These are phyloP conservation scores for Teleogryllus occipitalis DNA, from an alignment of 1,140 invertebrate species.

Conservation along the genomic window DNA sequence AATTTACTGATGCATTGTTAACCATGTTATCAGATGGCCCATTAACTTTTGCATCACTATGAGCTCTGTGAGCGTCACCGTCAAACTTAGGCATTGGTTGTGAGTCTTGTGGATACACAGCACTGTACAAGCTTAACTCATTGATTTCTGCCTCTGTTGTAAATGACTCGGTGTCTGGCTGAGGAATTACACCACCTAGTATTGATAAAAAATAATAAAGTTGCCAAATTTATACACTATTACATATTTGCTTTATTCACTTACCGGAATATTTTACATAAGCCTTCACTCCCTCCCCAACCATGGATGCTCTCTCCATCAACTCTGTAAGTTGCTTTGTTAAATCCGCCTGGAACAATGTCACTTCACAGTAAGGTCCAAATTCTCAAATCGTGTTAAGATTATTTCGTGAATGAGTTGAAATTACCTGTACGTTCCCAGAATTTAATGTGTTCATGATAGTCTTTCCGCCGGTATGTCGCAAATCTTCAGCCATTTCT, in stretches of 20 bases:
- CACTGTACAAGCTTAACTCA: not conserved
- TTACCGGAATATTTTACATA: conserved; percentile 26
- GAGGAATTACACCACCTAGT: not conserved
- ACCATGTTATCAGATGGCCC: too few species aligned
- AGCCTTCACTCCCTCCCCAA: conserved; percentile 33
- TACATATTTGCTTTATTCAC: conserved; percentile 16
- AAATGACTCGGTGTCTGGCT: not conserved
- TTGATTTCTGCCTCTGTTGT: not conserved
- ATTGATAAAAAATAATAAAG: not conserved
- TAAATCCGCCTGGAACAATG: conserved; percentile 22
- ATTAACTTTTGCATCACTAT: too few species aligned
- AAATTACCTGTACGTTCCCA: conserved; percentile 21
- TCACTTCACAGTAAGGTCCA: not conserved
- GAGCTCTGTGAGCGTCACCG: too few species aligned
- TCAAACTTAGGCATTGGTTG: not conserved
- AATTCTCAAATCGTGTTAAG: conserved; percentile 14
- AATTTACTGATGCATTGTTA: too few species aligned
- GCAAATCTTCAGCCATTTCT: conserved; percentile 33
- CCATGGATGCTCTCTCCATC: conserved; percentile 33
- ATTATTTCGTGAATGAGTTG: not conserved
- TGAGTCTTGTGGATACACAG: not conserved
- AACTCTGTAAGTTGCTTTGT: conserved; percentile 29
- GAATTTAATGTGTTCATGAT: conserved; percentile 28
- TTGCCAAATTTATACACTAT: not conserved
- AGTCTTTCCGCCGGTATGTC: not conserved